Evolutionary conservation across 2,113 vertebrate species (phyloP), one percentile per base, ranked within the genome.

Genomic region (Chrysemys picta): DNA sequence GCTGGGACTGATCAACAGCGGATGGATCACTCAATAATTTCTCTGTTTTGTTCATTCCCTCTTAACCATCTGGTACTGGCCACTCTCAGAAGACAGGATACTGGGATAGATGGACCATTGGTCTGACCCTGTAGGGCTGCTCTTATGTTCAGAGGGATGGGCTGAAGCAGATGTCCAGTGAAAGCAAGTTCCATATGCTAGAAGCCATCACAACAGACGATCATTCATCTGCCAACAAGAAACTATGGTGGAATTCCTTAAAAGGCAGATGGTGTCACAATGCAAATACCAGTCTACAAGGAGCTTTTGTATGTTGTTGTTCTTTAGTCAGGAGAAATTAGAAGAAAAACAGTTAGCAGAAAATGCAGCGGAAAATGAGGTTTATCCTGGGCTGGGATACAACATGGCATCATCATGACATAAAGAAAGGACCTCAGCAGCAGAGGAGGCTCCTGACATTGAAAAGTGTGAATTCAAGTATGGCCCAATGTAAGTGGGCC

Each of bases 281-380:
- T 31, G 8, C 1, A 47, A 62, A 47, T 27, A 25, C 10, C 10
- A 2, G 38, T 76, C 72, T 13, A 38, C 22, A 22, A 75, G 38
- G 22, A 76, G 38, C 22, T 45, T n/a, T 76, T 75, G 17, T 6
- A 76, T 38, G 10, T 38, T 38, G 10, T 25, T 24, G 3, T 42
- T 45, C 72, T 45, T 14, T 76, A 76, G 22, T 45, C n/a, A 76
- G 72, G 10, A 25, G 24, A 24, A 45, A 17, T 65, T 8, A 76
- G 72, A 42, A 75, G 69, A 76, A 42, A 76, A 45, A 38, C 22
- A 76, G 45, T 22, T 10, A 11, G 25, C 21, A 76, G 9, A 24
- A 53, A 81, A 38, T 8, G 0, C 0, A 8, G 5, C 5, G 27
- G 79, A 0, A 57, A 2, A 54, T 38, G 52, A 7, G 17, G 42